These are phyloP conservation scores for Trichonephila clavipes DNA, from an alignment of 1,140 invertebrate species.

Conservation along the genomic window DNA sequence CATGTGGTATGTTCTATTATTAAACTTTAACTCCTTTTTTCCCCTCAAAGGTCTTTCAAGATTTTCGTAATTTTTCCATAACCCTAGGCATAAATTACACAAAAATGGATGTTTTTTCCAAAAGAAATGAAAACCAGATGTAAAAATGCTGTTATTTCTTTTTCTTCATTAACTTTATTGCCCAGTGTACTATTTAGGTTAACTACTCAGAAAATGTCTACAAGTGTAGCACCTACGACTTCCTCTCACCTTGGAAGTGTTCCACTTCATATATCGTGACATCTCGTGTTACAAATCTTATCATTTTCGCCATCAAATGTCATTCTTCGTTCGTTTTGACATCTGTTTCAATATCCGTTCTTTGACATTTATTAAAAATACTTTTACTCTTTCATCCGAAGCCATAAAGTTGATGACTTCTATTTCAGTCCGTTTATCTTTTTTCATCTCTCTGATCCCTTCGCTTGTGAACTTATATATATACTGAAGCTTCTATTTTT, in stretches of 20 bases:
- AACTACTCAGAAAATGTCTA: not conserved
- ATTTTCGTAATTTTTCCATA: too few relatives aligned
- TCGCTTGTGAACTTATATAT: too few relatives aligned
- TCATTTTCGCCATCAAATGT: not conserved
- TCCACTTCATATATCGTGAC: constrained; percentile 16
- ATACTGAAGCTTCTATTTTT: too few relatives aligned
- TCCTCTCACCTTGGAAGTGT: constrained; percentile 35
- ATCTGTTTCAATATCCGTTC: not conserved
- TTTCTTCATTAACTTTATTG: not conserved
- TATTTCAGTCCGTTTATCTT: too few relatives aligned
- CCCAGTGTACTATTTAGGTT: not conserved
- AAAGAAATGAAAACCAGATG: not conserved
- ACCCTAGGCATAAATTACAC: too few relatives aligned
- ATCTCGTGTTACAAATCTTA: not conserved
- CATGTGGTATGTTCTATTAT: too few relatives aligned
- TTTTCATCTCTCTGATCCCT: too few relatives aligned
- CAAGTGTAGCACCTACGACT: constrained; percentile 20
- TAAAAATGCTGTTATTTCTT: not conserved
- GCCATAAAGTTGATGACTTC: not conserved
- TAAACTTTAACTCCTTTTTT: too few relatives aligned
- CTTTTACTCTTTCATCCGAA: not conserved
- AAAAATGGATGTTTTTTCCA: too few relatives aligned
- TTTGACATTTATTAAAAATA: not conserved
- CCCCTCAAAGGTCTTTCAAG: too few relatives aligned
- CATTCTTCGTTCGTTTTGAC: not conserved